Conservation (phyloP, 2,888 invertebrate species). For the Mesoligia furuncula region DNA sequence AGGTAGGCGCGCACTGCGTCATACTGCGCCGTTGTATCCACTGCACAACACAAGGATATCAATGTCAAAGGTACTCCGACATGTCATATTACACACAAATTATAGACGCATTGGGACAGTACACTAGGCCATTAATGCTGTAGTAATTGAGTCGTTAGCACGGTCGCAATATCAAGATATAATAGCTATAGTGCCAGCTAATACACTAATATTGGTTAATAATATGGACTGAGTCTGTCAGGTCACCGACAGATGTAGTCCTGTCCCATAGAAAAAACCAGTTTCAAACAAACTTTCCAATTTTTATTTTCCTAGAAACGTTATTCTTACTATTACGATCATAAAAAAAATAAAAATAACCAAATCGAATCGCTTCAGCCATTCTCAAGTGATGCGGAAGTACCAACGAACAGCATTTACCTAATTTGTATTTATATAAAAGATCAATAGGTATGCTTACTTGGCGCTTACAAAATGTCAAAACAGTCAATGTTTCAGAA, state of each 20-base stretch:
- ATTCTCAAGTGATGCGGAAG: not conserved
- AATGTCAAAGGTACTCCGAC: not conserved
- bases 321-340: not conserved
- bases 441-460: not conserved
- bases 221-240: not conserved
- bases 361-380: not conserved
- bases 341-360: not conserved
- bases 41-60: slow-evolving; percentile 83
- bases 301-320: not conserved
- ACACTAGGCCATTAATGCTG: not conserved
- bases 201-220: not conserved
- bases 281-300: too few relatives aligned
- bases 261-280: too few relatives aligned
- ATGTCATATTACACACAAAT: slow-evolving; percentile 17
- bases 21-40: slow-evolving; percentile 94
- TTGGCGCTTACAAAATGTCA: not conserved
- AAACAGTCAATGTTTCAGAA: not conserved
- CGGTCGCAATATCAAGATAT: not conserved
- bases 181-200: not conserved
- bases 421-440: not conserved
- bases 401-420: not conserved
- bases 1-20: slow-evolving; percentile 94
- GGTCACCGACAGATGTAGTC: not conserved
- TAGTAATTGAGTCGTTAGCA: slow-evolving; percentile 15
- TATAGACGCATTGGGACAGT: not conserved